Evolutionary conservation across 2,113 vertebrate species (phyloP).

Genomic region (Triplophysa tibetana): DNA sequence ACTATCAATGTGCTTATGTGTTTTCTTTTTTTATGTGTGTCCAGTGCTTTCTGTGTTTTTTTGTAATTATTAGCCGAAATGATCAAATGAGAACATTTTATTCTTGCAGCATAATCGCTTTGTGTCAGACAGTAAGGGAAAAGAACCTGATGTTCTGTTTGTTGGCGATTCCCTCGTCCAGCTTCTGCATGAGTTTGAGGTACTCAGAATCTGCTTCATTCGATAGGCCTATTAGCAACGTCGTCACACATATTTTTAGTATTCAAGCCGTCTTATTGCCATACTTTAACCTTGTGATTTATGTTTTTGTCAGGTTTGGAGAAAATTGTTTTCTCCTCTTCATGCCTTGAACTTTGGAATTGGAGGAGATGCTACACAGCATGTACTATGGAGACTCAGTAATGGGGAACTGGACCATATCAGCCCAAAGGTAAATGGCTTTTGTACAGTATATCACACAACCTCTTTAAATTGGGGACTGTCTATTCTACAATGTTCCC

Average conservation of each 20-base stretch:
- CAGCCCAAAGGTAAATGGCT: conserved; percentile 81
- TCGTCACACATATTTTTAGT: too few relatives aligned
- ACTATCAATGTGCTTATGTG: neutral
- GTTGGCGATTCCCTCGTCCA: conserved; percentile 87
- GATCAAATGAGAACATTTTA: neutral
- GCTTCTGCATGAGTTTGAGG: conserved; percentile 88
- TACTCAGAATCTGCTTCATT: conserved; percentile 51
- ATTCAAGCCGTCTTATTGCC: neutral
- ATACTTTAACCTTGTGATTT: neutral
- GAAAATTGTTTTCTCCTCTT: conserved; percentile 87
- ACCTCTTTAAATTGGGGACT: too few relatives aligned
- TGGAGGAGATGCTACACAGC: conserved; percentile 85
- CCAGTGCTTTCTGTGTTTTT: neutral
- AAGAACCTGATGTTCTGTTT: conserved; percentile 87
- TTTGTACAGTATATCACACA: neutral
- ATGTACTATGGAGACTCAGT: conserved; percentile 87
- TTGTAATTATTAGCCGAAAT: too few relatives aligned
- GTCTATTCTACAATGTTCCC: too few relatives aligned
- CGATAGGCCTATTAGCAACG: too few relatives aligned
- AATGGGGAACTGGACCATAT: conserved; percentile 89
- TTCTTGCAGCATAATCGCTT: conserved; percentile 81
- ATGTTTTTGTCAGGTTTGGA: conserved; percentile 78
- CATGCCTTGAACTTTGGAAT: conserved; percentile 90
- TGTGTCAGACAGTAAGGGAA: conserved; percentile 86
- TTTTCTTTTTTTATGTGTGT: neutral